Conservation (phyloP, 2,888 invertebrate genomes). For the Eretmocerus hayati region DNA sequence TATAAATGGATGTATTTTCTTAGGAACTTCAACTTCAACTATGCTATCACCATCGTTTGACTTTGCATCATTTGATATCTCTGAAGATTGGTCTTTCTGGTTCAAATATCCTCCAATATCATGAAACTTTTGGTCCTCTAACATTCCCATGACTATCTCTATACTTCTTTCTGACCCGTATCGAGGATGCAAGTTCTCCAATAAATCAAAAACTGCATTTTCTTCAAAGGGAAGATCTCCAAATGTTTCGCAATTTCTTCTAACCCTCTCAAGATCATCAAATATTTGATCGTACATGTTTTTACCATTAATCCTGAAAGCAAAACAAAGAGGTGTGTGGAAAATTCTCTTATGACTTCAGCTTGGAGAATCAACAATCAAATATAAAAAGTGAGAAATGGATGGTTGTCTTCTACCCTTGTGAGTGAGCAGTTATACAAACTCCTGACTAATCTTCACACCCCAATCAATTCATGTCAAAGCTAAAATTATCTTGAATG, state of each 20-base stretch:
- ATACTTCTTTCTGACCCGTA: slow-evolving; percentile 13
- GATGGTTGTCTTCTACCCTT: too few relatives aligned
- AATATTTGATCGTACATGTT: slow-evolving; percentile 20
- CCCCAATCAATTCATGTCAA: too few relatives aligned
- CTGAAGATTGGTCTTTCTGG: too few relatives aligned
- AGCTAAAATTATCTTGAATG: too few relatives aligned
- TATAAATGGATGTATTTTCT: slow-evolving; percentile 12
- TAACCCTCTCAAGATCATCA: slow-evolving; percentile 19
- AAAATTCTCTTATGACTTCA: too few relatives aligned
- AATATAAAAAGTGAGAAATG: too few relatives aligned
- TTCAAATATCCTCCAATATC: slow-evolving; percentile 3
- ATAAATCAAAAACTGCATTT: slow-evolving; percentile 20
- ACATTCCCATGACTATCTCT: slow-evolving; percentile 19
- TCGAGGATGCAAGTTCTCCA: slow-evolving; percentile 16
- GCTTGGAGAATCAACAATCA: too few relatives aligned
- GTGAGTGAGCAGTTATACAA: too few relatives aligned
- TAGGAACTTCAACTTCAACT: slow-evolving; percentile 14
- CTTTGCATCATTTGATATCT: slow-evolving; percentile 5
- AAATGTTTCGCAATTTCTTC: slow-evolving; percentile 8
- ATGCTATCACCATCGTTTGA: slow-evolving; percentile 13
- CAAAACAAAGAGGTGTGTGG: slow-evolving; percentile 2
- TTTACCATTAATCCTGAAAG: slow-evolving; percentile 2
- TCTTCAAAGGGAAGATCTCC: slow-evolving; percentile 19
- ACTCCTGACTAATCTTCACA: too few relatives aligned
- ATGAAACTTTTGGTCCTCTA: slow-evolving; percentile 15